phyloP scores from a whole-genome alignment of 2,113 vertebrate genomes.

The Hiodon tergisus region DNA sequence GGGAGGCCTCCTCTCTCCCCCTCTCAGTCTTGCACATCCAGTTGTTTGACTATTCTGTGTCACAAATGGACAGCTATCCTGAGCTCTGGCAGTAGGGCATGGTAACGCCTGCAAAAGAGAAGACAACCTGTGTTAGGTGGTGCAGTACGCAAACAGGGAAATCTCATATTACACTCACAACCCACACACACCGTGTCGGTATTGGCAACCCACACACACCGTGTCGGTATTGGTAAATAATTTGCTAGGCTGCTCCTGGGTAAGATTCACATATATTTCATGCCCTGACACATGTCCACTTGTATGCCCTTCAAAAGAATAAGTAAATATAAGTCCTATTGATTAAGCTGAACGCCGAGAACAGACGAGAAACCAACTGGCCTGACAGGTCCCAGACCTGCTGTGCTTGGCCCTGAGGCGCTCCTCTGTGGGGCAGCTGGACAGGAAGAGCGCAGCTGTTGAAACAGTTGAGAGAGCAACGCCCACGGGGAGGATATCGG shows the following conservation, averaged over 20 bases:
- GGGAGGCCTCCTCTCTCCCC: neutral
- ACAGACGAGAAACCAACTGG: neutral
- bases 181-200: no score
- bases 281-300: no score
- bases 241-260: no score
- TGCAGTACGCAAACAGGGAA: neutral
- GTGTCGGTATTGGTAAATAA: no score
- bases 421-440: neutral
- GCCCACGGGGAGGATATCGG: conserved; percentile 56
- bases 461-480: conserved; percentile 43
- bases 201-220: no score
- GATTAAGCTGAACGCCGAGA: neutral
- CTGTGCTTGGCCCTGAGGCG: neutral
- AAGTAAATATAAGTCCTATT: neutral
- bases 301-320: neutral
- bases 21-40: neutral
- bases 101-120: conserved; percentile 7
- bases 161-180: no score
- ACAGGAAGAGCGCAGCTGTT: conserved; percentile 52
- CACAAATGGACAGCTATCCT: conserved; percentile 12
- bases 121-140: neutral
- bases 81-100: conserved; percentile 30
- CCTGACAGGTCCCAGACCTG: neutral
- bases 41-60: neutral
- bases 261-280: no score